These are phyloP conservation scores for Psophia crepitans DNA, from an alignment of 2,113 vertebrate genomes.

Conservation along the genomic window DNA sequence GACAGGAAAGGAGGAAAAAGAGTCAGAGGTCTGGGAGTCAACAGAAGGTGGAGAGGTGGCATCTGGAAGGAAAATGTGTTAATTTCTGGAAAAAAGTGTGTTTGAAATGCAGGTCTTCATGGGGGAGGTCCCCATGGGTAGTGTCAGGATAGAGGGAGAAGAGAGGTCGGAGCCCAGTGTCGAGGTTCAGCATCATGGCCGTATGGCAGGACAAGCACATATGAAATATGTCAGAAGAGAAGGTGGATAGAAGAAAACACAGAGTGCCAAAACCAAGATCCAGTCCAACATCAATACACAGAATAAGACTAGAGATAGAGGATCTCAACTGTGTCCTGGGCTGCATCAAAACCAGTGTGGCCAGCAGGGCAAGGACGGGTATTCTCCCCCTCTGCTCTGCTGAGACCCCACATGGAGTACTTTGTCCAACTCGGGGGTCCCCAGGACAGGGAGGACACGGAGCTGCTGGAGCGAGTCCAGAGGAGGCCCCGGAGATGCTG, in stretches of 20 bases:
- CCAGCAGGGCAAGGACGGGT: no score
- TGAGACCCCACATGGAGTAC: no score
- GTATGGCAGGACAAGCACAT: background rate
- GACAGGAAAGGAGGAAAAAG: background rate
- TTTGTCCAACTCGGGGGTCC: no score
- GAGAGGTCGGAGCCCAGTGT: background rate
- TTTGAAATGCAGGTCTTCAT: background rate
- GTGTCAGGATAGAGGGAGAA: background rate
- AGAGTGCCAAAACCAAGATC: background rate
- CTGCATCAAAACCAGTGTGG: no score
- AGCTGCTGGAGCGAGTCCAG: no score
- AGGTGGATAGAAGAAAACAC: background rate
- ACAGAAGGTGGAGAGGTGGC: accelerated
- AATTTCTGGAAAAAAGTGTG: background rate
- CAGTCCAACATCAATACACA: background rate
- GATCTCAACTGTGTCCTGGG: no score
- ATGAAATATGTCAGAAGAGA: background rate
- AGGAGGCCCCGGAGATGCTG: no score
- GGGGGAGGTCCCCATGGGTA: background rate
- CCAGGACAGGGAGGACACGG: no score
- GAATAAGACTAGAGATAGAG: background rate
- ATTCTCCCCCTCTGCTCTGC: no score
- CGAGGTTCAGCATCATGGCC: accelerated
- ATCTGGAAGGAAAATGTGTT: background rate
- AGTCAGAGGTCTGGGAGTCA: background rate